A percentile compares a stretch with the other conserved stretches of the same genome.
Evolutionary conservation across 2,888 invertebrate species (phyloP).

Genomic region (Scaptomyza tumidula): DNA sequence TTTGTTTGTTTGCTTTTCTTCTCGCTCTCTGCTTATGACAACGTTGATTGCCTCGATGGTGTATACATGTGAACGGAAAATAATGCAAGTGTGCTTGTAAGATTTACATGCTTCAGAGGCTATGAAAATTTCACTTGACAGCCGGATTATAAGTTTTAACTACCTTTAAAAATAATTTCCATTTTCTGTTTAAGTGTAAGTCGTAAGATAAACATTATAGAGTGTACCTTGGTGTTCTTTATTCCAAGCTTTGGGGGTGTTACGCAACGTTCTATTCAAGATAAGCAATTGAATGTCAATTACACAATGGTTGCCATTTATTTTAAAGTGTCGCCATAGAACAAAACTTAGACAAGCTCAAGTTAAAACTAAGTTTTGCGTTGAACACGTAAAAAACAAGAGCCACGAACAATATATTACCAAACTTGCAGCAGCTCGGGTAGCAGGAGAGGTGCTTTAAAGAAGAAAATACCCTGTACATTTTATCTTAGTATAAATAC

Average conservation of each 20-base stretch:
- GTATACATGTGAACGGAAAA: constrained; percentile 2
- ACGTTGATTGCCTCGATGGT: constrained; percentile 35
- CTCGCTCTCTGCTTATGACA: constrained; percentile 14
- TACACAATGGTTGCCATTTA: constrained; percentile 7
- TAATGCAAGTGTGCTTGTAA: constrained; percentile 7
- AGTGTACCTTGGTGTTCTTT: no score
- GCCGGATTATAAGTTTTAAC: not conserved
- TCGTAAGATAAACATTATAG: no score
- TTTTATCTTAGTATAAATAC: not conserved
- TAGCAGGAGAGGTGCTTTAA: not conserved
- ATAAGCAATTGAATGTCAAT: constrained; percentile 3
- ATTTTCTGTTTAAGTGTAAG: not conserved
- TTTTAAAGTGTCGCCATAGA: not conserved
- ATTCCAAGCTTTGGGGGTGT: not conserved
- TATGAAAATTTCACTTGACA: constrained; percentile 32
- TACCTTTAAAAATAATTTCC: not conserved
- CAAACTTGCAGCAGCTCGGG: constrained; percentile 4
- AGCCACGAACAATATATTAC: not conserved
- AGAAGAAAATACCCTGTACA: not conserved
- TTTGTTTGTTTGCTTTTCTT: constrained; percentile 21
- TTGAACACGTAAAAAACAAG: not conserved
- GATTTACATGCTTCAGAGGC: constrained; percentile 7
- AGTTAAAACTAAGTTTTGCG: not conserved
- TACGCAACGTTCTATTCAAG: not conserved
- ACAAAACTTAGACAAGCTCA: constrained; percentile 4